Evolutionary conservation across 2,888 invertebrate species (phyloP), one percentile per base, ranked within the genome.

Genomic region (Cabera pusaria): DNA sequence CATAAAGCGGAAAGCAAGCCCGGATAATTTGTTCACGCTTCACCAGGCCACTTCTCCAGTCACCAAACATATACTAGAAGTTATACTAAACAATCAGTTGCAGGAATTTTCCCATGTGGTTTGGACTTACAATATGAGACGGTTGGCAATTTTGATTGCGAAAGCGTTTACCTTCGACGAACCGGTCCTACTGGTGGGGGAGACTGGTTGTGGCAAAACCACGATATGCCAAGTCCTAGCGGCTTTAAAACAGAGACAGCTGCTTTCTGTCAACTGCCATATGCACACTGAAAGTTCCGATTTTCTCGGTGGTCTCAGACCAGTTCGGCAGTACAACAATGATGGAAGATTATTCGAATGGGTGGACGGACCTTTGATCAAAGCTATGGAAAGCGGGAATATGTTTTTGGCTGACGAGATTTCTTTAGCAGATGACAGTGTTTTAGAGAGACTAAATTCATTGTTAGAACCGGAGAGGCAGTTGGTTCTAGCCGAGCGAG

Each of bases 221-320:
- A 98, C 98, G 0, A 92, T 98, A 2, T 98, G 98, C 59, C 97
- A 99, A 85, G 88, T 98, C 7, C 90, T 97, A 29, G 94, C 98
- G 2, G 90, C 92, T 12, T 87, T 95, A 32, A 92, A 90, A 44
- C 76, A 88, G 1, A 93, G 93, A 33, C 80, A 92, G 33, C 86
- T 99, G 19, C 90, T 94, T 34, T 93, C 96, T 19, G 93, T 99
- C 1, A 99, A 99, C 80, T 99, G 99, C 80, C 99, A 99, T 67
- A 97, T 99, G 95, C 97, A 99, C 67, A 98, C 98, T 0, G 99
- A 99, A 80, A 97, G 98, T 52, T 95, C 98, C 0, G 99, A 99
- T 77, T 99, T 99, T 70, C 90, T 99, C 7, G 99, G 99, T 20
- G 97, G 98, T 7, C 86, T 99, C 4, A 90, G 99, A 51, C 99